Evolutionary conservation across 2,797 vertebrate species (phyloP).

Genomic region (Chaunax sp.): DNA sequence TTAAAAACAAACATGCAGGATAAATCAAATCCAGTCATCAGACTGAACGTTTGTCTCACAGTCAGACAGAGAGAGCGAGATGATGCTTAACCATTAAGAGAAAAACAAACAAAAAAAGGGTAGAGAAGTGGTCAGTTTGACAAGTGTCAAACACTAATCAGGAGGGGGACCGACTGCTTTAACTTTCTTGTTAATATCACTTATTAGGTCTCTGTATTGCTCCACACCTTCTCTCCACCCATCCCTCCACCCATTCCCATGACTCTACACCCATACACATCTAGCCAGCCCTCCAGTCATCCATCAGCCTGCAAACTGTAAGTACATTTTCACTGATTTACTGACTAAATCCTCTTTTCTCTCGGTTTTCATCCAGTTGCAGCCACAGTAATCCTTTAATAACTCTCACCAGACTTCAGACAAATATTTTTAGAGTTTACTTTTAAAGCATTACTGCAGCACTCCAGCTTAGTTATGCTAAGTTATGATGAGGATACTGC

Average conservation of each 20-base stretch:
- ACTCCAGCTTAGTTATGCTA: background rate
- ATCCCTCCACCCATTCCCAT: background rate
- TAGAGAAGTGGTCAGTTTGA: background rate
- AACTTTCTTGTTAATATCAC: slow-evolving; percentile 5
- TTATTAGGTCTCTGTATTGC: background rate
- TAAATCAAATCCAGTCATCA: background rate
- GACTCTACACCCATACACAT: background rate
- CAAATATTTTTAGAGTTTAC: slow-evolving; percentile 21
- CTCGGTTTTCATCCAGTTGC: slow-evolving; percentile 9
- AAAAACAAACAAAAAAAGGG: slow-evolving; percentile 30
- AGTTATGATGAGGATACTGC: background rate
- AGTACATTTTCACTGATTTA: slow-evolving; percentile 40
- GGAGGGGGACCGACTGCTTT: background rate
- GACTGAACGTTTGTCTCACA: background rate
- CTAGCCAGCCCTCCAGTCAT: slow-evolving; percentile 1
- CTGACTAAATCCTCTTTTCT: slow-evolving; percentile 51
- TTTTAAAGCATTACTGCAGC: background rate
- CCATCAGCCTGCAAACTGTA: slow-evolving; percentile 31
- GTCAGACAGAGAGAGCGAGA: background rate
- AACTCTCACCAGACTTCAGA: slow-evolving; percentile 58
- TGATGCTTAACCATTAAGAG: slow-evolving; percentile 35
- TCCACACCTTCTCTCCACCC: background rate
- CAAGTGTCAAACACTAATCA: background rate
- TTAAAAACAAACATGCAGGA: no score
- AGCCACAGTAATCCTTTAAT: slow-evolving; percentile 64